phyloP scores from a whole-genome alignment of 2,888 invertebrate species.

The Zeuzera pyrina region DNA sequence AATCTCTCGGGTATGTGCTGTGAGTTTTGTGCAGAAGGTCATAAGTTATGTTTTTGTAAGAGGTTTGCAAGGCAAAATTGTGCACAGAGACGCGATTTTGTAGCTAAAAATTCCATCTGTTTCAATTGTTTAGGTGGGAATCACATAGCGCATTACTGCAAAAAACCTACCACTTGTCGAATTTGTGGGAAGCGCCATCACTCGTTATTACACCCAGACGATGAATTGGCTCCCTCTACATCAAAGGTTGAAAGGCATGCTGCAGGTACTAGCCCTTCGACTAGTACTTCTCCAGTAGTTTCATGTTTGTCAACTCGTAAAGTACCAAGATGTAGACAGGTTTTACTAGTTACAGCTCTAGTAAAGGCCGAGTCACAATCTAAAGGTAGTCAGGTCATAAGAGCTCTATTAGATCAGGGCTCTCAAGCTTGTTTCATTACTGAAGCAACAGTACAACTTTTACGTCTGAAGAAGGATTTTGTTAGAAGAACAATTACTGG shows the following conservation, averaged over 20 bases:
- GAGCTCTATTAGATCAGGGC: constrained; percentile 21
- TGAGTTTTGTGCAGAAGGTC: constrained; percentile 2
- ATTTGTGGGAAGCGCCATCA: constrained; percentile 14
- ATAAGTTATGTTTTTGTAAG: constrained; percentile 3
- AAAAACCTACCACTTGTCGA: constrained; percentile 9
- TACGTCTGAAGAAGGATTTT: constrained; percentile 15
- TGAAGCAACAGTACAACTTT: constrained; percentile 16
- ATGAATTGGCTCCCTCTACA: not conserved
- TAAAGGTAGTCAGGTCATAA: constrained; percentile 7
- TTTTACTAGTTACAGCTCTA: constrained; percentile 20
- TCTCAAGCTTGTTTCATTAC: constrained; percentile 22
- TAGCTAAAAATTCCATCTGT: constrained; percentile 7
- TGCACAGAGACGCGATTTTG: constrained; percentile 4
- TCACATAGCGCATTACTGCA: constrained; percentile 8
- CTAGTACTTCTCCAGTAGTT: not conserved
- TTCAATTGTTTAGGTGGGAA: constrained; percentile 14
- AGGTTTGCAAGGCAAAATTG: constrained; percentile 1
- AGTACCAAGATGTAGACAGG: constrained; percentile 7
- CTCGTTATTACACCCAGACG: constrained; percentile 13
- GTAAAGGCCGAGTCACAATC: constrained; percentile 13
- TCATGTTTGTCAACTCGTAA: not conserved
- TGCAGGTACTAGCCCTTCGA: not conserved
- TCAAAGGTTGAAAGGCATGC: constrained; percentile 1
- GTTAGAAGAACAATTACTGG: constrained; percentile 11
- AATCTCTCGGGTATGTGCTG: not conserved